Base-by-base conservation (phyloP, 2,797 vertebrate species). In the Aeoliscus strigatus region DNA sequence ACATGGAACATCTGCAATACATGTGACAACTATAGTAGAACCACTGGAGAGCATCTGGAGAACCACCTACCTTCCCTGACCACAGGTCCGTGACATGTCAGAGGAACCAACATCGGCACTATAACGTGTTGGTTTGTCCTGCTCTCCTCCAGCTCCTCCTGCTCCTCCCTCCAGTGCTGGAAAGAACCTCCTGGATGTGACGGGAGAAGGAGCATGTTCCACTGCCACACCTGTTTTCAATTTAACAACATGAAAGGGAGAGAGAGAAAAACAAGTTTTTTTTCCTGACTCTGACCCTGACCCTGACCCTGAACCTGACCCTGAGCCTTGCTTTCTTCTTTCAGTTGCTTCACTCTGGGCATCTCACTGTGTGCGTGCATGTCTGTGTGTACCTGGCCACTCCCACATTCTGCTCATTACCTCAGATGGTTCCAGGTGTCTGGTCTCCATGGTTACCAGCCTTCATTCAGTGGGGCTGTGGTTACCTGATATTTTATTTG, bases 191-290 rank as follows among this genome's bases (percentile, higher is more conserved):
- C n/a, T n/a, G n/a, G n/a, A n/a, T n/a, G n/a, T n/a, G n/a, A n/a
- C n/a, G n/a, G n/a, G n/a, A n/a, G n/a, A n/a, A n/a, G n/a, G n/a
- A n/a, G n/a, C n/a, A n/a, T 87, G 89, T 87, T 89, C 92, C 91
- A 90, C 75, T 71, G 39, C 63, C 35, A 86, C 92, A 94, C 93
- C 94, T 96, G 94, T 84, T 96, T 95, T 90, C 86, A 86, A 96
- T 97, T 95, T 96, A 90, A 90, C 83, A 86, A 93, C 93, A 92
- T 97, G 88, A 98, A 96, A 98, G 93, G 84, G 94, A 91, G 91
- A 60, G 89, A 81, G 81, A 87, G 83, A 88, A 89, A 88, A 91
- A 90, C 88, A 91, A 77, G 85, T 30, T 86, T 91, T 94, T 93
- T 87, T 59, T n/a, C n/a, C n/a, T n/a, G n/a, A 86, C 86, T 84